Conservation (phyloP, 1,140 invertebrate genomes). For the Drosophila chauvacae region DNA sequence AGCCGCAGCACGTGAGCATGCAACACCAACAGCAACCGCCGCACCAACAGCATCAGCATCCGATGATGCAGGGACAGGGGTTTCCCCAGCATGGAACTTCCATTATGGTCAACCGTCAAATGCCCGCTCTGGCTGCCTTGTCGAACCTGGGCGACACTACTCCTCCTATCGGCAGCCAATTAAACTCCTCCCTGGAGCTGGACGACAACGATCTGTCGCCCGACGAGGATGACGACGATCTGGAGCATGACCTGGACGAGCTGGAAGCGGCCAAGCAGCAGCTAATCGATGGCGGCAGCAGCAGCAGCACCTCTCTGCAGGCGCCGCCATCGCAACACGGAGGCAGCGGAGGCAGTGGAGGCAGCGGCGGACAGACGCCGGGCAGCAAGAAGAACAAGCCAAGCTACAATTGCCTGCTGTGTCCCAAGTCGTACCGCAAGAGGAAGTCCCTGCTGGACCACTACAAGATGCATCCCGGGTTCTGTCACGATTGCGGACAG, state of each 20-base stretch:
- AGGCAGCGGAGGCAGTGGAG: constrained; percentile 25
- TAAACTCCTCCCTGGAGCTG: constrained; percentile 71
- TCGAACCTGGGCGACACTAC: constrained; percentile 41
- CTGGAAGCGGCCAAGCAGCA: constrained; percentile 80
- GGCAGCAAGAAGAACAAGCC: constrained; percentile 81
- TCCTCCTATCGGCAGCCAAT: constrained; percentile 32
- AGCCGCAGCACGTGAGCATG: no score
- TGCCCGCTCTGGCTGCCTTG: constrained; percentile 43
- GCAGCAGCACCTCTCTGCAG: constrained; percentile 78
- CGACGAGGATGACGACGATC: constrained; percentile 78
- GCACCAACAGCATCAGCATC: constrained; percentile 32
- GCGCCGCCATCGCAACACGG: constrained; percentile 66
- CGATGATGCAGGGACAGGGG: constrained; percentile 40
- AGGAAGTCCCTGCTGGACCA: constrained; percentile 81
- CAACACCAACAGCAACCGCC: constrained; percentile 17
- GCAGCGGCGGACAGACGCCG: constrained; percentile 44
- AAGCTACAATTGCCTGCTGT: constrained; percentile 78
- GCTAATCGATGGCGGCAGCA: constrained; percentile 80
- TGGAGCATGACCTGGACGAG: constrained; percentile 74
- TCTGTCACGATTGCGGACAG: constrained; percentile 82
- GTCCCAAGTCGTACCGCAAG: constrained; percentile 81
- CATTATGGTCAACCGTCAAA: constrained; percentile 47
- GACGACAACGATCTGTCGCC: constrained; percentile 79
- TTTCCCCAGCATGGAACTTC: constrained; percentile 50
- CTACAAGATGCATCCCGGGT: constrained; percentile 83